These are phyloP conservation scores for Platorchestia sp. DNA, from an alignment of 1,140 invertebrate species.

Conservation along the genomic window DNA sequence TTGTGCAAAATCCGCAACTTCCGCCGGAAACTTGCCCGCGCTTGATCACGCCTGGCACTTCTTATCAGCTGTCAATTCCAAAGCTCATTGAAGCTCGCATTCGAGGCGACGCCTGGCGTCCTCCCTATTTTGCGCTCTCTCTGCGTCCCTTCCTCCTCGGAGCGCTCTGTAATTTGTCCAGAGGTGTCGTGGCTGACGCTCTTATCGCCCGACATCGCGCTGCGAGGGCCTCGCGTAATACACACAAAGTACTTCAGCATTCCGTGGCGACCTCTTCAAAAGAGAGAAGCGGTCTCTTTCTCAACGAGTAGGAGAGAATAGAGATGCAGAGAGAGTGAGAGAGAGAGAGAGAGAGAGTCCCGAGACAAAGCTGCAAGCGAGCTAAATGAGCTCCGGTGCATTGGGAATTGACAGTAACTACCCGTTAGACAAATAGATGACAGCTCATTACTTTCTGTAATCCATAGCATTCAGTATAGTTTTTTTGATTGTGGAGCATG, in stretches of 20 bases:
- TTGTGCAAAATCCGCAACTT: background rate
- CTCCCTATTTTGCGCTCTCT: background rate
- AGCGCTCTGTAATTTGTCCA: constrained; percentile 35
- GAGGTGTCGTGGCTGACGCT: constrained; percentile 12
- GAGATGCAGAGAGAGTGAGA: background rate
- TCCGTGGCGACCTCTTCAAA: background rate
- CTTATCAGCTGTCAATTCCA: background rate
- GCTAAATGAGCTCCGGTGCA: background rate
- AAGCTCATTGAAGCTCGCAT: background rate
- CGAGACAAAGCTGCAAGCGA: background rate
- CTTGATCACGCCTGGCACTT: too few relatives aligned
- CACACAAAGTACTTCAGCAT: constrained; percentile 45
- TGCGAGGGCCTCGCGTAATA: background rate
- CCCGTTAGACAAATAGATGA: background rate
- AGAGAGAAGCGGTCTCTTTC: background rate
- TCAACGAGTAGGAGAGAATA: constrained; percentile 2
- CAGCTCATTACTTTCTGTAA: background rate
- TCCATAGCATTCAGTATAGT: background rate
- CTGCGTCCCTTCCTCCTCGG: background rate
- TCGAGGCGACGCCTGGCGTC: background rate
- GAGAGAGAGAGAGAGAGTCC: background rate
- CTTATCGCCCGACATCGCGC: constrained; percentile 25
- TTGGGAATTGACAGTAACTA: background rate
- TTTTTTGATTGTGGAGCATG: background rate
- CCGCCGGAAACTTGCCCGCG: background rate